Conservation (phyloP, 1,140 invertebrate genomes). For the Lamellibrachia luymesi region DNA sequence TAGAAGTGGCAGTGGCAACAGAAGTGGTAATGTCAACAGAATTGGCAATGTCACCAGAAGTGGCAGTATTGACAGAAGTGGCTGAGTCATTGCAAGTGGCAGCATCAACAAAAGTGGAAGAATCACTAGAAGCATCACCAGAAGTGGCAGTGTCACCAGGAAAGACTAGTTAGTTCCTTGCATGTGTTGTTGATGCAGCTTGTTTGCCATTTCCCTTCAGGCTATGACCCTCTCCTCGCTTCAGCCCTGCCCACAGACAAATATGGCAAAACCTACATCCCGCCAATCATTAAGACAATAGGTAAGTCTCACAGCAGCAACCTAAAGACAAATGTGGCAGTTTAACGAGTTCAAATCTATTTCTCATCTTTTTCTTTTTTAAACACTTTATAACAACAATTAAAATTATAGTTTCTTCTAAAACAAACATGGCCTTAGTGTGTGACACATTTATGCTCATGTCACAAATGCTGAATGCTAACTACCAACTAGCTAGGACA, state of each 20-base stretch:
- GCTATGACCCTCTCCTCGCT: slow-evolving; percentile 12
- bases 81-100: not conserved
- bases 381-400: not conserved
- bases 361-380: not conserved
- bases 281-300: slow-evolving; percentile 71
- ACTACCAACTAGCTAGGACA: no score
- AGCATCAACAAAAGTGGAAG: not conserved
- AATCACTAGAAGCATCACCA: not conserved
- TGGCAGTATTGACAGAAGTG: not conserved
- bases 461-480: no score
- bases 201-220: slow-evolving; percentile 6
- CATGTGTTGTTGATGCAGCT: not conserved
- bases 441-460: not conserved
- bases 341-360: not conserved
- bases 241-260: slow-evolving; percentile 70
- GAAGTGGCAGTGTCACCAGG: not conserved
- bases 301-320: slow-evolving; percentile 56
- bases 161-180: not conserved
- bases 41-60: not conserved
- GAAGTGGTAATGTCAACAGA: no score
- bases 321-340: not conserved
- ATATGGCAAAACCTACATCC: slow-evolving; percentile 69
- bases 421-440: not conserved
- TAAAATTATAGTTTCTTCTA: not conserved
- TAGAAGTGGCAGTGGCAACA: no score